Conservation (phyloP, 2,888 invertebrate species). For the Exocentrus adspersus region DNA sequence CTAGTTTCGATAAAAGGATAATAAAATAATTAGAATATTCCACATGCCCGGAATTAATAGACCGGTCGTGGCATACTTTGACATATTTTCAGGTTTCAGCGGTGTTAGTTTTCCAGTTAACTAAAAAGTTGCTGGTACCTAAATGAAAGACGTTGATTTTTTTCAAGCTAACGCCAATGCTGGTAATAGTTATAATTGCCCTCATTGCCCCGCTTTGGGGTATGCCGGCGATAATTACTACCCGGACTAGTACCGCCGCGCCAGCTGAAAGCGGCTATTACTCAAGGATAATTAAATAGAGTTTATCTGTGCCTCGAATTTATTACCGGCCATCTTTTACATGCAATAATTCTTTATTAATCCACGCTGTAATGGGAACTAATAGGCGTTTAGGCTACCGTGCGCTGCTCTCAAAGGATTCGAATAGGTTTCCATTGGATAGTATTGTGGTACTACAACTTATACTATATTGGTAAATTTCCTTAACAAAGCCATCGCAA, state of each 20-base stretch:
- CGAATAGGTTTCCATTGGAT: too few relatives aligned
- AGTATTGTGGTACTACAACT: too few relatives aligned
- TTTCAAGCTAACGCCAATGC: too few relatives aligned
- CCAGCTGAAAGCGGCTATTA: slow-evolving; percentile 22
- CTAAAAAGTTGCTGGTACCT: too few relatives aligned
- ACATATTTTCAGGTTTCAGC: too few relatives aligned
- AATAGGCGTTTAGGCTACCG: slow-evolving; percentile 13
- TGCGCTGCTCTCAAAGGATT: neutral
- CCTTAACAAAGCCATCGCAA: too few relatives aligned
- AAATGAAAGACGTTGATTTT: too few relatives aligned
- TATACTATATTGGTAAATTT: too few relatives aligned
- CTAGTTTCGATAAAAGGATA: slow-evolving; percentile 14
- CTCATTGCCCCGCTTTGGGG: too few relatives aligned
- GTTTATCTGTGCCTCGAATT: slow-evolving; percentile 15
- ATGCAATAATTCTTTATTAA: slow-evolving; percentile 21
- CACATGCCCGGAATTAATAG: neutral
- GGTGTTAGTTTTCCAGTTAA: too few relatives aligned
- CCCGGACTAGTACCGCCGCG: slow-evolving; percentile 2
- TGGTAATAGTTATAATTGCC: too few relatives aligned
- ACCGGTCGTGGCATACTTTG: too few relatives aligned
- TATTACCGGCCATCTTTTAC: slow-evolving; percentile 16
- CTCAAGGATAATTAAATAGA: slow-evolving; percentile 21
- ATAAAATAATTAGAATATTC: slow-evolving; percentile 14
- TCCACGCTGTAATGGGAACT: slow-evolving; percentile 4
- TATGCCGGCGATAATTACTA: slow-evolving; percentile 8